Percentiles rank a stretch among this genome's conserved stretches.
Evolutionary conservation across 1,140 invertebrate genomes (phyloP).

Genomic region (Carcinoscorpius rotundicauda): DNA sequence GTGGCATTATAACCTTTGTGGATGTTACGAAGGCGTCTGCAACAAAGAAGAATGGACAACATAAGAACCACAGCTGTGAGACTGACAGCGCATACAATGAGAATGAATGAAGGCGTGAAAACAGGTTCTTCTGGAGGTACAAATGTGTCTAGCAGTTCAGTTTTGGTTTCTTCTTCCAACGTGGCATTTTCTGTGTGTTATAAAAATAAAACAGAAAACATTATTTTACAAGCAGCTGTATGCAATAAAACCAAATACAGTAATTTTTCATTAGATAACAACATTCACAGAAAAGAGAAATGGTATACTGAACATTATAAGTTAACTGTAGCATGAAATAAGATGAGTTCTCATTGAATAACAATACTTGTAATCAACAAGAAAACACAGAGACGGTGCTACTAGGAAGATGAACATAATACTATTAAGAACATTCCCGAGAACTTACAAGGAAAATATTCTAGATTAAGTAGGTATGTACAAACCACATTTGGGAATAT

Average conservation of each 20-base stretch:
- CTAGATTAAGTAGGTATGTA: slow-evolving; percentile 17
- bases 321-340: too few species aligned
- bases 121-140: slow-evolving; percentile 33
- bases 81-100: slow-evolving; percentile 43
- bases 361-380: neutral
- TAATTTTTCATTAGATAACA: too few species aligned
- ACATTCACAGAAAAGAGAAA: too few species aligned
- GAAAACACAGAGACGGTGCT: too few species aligned
- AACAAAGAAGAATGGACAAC: too few species aligned
- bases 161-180: too few species aligned
- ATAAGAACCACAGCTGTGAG: too few species aligned
- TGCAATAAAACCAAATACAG: too few species aligned
- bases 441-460: slow-evolving; percentile 23
- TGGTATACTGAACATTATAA: too few species aligned
- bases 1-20: slow-evolving; percentile 49
- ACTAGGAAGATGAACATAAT: too few species aligned
- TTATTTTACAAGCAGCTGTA: neutral
- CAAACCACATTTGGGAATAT: slow-evolving; percentile 72
- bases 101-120: slow-evolving; percentile 56
- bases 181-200: neutral
- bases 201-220: neutral
- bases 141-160: neutral
- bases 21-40: slow-evolving; percentile 26
- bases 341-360: too few species aligned
- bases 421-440: too few species aligned